A percentile compares a stretch with the other conserved stretches of the same genome.
Conservation (phyloP, 2,797 vertebrate species). For the Microhierax caerulescens region DNA sequence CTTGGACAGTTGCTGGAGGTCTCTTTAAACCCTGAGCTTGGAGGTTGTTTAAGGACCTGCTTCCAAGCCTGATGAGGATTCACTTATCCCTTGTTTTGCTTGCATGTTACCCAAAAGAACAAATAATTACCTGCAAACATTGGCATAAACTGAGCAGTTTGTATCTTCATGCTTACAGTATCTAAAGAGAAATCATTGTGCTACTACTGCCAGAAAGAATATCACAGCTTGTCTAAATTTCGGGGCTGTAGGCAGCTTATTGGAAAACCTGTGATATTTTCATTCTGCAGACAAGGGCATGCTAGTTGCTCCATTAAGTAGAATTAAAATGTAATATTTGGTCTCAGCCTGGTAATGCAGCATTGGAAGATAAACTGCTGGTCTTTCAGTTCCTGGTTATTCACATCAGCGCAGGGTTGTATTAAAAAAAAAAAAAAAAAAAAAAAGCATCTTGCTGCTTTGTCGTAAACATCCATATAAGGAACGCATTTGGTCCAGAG, state of each 20-base stretch:
- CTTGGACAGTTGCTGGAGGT: conserved; percentile 30
- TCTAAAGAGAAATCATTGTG: not conserved
- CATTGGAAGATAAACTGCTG: not conserved
- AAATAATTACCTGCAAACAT: not conserved
- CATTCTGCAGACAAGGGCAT: not conserved
- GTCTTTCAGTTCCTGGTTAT: not conserved
- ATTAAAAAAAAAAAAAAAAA: not conserved
- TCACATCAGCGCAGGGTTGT: not conserved
- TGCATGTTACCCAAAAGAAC: not conserved
- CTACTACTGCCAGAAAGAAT: not conserved
- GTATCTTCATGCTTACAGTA: not conserved
- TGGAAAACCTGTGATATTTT: not conserved
- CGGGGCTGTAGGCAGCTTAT: not conserved
- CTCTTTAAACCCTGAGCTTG: not conserved
- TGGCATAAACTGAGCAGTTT: not conserved
- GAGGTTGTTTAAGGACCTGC: conserved; percentile 4
- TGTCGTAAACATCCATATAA: not conserved
- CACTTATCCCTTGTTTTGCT: not conserved
- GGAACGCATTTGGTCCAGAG: not conserved
- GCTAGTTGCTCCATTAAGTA: not conserved
- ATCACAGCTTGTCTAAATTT: not conserved
- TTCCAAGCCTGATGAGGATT: conserved; percentile 2
- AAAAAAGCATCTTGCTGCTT: conserved; percentile 15
- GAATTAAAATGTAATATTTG: not conserved
- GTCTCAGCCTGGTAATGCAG: not conserved